Conservation (phyloP, 2,113 vertebrate species). For the Proteles cristata region DNA sequence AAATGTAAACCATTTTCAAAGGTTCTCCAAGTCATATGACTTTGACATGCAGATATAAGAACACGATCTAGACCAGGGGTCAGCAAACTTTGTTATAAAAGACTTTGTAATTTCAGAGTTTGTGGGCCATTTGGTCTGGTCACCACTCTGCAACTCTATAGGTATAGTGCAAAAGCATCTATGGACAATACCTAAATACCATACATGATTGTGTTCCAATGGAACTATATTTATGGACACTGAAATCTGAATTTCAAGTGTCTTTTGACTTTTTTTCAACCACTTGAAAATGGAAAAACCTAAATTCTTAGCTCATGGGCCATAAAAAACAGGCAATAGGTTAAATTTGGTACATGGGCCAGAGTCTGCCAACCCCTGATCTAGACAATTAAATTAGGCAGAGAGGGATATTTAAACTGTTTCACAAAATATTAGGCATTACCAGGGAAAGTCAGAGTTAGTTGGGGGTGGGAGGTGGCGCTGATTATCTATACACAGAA, state of each 20-base stretch:
- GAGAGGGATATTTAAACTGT: constrained; percentile 31
- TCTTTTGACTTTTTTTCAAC: not conserved
- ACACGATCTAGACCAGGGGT: not conserved
- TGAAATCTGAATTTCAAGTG: constrained; percentile 32
- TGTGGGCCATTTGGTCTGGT: not conserved
- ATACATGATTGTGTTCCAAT: not conserved
- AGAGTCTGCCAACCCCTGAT: constrained; percentile 31
- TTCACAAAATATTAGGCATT: constrained; percentile 29
- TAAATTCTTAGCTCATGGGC: not conserved
- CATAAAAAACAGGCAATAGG: constrained; percentile 3
- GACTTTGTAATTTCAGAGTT: not conserved
- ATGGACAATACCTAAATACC: not conserved
- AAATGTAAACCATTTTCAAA: constrained; percentile 17
- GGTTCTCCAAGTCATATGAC: not conserved
- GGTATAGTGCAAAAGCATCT: not conserved
- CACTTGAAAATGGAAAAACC: constrained; percentile 39
- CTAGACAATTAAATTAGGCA: constrained; percentile 33
- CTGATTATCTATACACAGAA: not conserved
- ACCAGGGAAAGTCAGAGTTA: constrained; percentile 27
- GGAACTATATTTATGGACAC: not conserved
- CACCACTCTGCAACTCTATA: not conserved
- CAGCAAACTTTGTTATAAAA: not conserved
- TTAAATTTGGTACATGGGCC: not conserved
- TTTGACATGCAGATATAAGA: constrained; percentile 4
- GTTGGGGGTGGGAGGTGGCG: too few relatives aligned